Evolutionary conservation across 2,797 vertebrate genomes (phyloP).

Genomic region (Phataginus tetradactyla): DNA sequence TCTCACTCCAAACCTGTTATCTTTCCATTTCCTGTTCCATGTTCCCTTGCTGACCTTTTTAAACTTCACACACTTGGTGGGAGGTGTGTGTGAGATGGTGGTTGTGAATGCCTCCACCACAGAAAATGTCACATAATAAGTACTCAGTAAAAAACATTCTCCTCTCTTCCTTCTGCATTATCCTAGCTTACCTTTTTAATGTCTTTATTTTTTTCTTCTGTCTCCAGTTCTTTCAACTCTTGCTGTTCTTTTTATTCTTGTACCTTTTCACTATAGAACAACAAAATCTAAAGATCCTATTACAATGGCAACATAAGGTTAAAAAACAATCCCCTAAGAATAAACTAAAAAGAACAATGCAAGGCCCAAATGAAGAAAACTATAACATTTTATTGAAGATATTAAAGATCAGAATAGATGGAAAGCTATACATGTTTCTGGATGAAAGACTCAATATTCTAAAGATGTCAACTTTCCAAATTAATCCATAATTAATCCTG

Average conservation of each 20-base stretch:
- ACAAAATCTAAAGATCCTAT: not conserved
- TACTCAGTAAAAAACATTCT: not conserved
- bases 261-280: not conserved
- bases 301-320: not conserved
- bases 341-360: conserved; percentile 8
- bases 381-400: not conserved
- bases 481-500: conserved; percentile 9
- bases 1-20: conserved; percentile 18
- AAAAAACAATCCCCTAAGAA: not conserved
- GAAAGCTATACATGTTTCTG: conserved; percentile 7
- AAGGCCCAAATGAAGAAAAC: not conserved
- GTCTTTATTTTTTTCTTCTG: not conserved
- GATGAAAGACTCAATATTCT: not conserved
- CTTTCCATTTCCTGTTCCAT: not conserved
- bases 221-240: not conserved
- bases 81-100: not conserved
- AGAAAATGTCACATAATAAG: not conserved
- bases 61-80: not conserved
- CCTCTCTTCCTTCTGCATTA: not conserved
- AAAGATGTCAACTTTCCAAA: conserved; percentile 48
- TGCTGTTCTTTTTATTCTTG: not conserved
- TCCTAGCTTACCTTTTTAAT: not conserved
- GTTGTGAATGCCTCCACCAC: not conserved
- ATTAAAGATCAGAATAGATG: not conserved
- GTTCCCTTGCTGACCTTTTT: not conserved